These are phyloP conservation scores for Caenorhabditis sp. DNA, from an alignment of 2,888 invertebrate species.

Conservation along the genomic window DNA sequence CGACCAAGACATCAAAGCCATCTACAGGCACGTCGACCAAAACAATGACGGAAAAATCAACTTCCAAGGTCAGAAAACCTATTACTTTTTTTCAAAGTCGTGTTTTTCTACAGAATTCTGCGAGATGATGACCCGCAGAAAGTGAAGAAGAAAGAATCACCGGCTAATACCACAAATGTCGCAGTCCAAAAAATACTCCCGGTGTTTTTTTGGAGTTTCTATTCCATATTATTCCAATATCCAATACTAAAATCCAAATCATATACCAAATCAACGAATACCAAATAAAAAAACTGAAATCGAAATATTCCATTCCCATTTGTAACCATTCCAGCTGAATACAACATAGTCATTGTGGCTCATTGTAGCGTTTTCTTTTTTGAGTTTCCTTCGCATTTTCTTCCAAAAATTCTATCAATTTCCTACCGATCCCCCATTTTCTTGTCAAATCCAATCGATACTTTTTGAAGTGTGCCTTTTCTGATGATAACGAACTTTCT, in stretches of 20 bases:
- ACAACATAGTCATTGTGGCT: slow-evolving; percentile 57
- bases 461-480: slow-evolving; percentile 33
- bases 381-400: background rate
- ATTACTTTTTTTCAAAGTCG: background rate
- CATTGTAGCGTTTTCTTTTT: slow-evolving; percentile 19
- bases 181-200: slow-evolving; percentile 37
- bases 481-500: slow-evolving; percentile 29
- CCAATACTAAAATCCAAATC: background rate
- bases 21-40: slow-evolving; percentile 84
- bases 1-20: slow-evolving; percentile 83
- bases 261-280: background rate
- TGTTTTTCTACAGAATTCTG: slow-evolving; percentile 79
- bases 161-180: slow-evolving; percentile 6
- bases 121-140: slow-evolving; percentile 82
- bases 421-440: slow-evolving; percentile 9
- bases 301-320: slow-evolving; percentile 1
- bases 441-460: slow-evolving; percentile 22
- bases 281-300: background rate
- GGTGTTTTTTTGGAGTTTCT: slow-evolving; percentile 9
- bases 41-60: slow-evolving; percentile 84
- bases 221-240: background rate
- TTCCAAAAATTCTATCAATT: background rate
- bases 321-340: slow-evolving; percentile 46
- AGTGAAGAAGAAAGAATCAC: slow-evolving; percentile 46
- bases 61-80: slow-evolving; percentile 76